Evolutionary conservation across 2,888 invertebrate genomes (phyloP).

Genomic region (Parascotia fuliginaria): DNA sequence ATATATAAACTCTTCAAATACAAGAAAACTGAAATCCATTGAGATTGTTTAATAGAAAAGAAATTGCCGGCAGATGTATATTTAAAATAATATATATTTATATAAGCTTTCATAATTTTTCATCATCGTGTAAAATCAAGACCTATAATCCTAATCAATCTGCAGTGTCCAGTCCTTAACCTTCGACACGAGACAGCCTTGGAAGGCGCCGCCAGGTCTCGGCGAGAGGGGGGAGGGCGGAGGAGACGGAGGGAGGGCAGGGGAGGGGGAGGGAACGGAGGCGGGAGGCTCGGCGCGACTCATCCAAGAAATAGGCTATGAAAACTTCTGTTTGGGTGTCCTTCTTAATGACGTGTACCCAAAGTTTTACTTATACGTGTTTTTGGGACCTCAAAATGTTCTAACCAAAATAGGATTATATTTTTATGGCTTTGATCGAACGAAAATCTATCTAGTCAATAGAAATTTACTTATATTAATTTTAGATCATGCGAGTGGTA

Average conservation of each 20-base stretch:
- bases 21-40: no score
- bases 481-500: no score
- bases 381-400: conserved; percentile 9
- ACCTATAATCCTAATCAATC: conserved; percentile 44
- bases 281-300: conserved; percentile 35
- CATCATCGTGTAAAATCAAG: conserved; percentile 1
- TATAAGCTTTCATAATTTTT: no score
- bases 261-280: conserved; percentile 22
- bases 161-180: conserved; percentile 63
- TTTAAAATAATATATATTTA: no score
- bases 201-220: conserved; percentile 66
- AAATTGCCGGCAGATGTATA: no score
- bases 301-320: conserved; percentile 31
- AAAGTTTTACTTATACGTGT: conserved; percentile 15
- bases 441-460: no score
- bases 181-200: conserved; percentile 73
- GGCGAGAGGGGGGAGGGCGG: conserved; percentile 31
- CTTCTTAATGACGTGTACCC: conserved; percentile 32
- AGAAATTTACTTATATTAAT: no score
- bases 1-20: no score
- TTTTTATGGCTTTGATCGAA: no score
- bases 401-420: not conserved
- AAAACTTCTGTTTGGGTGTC: conserved; percentile 53
- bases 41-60: no score
- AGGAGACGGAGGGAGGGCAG: conserved; percentile 16